phyloP scores from a whole-genome alignment of 2,888 invertebrate species.

The Fissipunctia ypsillon region DNA sequence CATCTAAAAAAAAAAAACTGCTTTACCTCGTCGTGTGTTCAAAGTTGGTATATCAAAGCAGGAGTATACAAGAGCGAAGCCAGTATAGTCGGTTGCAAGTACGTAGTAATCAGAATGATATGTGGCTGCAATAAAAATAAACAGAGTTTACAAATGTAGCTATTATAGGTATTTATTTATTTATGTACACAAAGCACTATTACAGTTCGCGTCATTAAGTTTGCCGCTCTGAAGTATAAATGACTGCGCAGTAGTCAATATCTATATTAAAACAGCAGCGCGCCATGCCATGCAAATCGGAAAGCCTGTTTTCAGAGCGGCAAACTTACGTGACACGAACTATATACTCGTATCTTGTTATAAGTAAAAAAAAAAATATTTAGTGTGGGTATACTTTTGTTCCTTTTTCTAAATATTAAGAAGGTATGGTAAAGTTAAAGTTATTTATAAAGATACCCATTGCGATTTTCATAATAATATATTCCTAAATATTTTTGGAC shows the following conservation, averaged over 20 bases:
- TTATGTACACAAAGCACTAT: background rate
- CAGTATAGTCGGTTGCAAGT: constrained; percentile 81
- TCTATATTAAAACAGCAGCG: no score
- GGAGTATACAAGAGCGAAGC: constrained; percentile 81
- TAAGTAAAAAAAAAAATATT: no score
- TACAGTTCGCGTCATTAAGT: no score
- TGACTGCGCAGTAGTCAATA: no score
- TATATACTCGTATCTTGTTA: background rate
- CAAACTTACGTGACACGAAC: no score
- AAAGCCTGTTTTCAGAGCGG: no score
- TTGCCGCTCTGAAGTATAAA: no score
- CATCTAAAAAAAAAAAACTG: background rate
- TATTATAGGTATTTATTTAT: background rate
- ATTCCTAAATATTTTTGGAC: background rate
- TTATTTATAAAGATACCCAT: background rate
- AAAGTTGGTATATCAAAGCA: constrained; percentile 75
- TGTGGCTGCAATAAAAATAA: constrained; percentile 13
- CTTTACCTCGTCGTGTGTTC: constrained; percentile 77
- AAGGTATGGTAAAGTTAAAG: background rate
- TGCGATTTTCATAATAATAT: background rate
- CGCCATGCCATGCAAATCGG: no score
- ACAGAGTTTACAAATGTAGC: background rate
- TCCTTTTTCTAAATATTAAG: background rate
- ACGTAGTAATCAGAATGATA: constrained; percentile 50
- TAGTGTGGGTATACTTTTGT: background rate